Evolutionary conservation across 1,140 invertebrate genomes (phyloP).

Genomic region (Pachyrhynchus sulphureomaculatus): DNA sequence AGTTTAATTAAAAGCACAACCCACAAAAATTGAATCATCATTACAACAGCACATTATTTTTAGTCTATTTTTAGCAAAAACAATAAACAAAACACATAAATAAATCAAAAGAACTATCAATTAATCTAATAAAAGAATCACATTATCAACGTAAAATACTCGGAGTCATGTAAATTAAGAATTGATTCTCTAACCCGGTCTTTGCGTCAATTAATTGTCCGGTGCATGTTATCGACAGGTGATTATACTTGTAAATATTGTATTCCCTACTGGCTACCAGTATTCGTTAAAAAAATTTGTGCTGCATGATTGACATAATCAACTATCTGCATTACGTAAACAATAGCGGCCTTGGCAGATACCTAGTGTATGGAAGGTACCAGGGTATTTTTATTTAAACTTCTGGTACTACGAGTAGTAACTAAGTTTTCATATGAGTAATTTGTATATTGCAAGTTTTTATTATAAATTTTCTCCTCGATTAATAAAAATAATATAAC

Average conservation of each 20-base stretch:
- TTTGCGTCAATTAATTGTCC: not conserved
- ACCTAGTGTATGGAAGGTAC: not conserved
- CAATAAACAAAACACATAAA: not conserved
- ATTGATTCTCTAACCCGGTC: not conserved
- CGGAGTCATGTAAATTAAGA: no score
- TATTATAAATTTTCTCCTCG: no score
- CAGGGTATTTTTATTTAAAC: no score
- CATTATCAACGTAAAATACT: no score
- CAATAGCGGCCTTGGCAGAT: conserved; percentile 17
- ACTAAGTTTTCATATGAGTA: no score
- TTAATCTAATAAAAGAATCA: no score
- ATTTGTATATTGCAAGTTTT: no score
- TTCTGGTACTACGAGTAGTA: no score
- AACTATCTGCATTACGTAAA: conserved; percentile 24
- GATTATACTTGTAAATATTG: not conserved
- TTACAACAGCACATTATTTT: conserved; percentile 8
- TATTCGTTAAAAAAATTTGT: conserved; percentile 18
- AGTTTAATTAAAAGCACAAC: conserved; percentile 13
- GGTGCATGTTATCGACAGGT: not conserved
- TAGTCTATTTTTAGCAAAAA: not conserved
- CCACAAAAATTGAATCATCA: conserved; percentile 13
- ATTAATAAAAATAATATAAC: no score
- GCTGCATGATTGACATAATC: conserved; percentile 27
- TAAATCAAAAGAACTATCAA: not conserved
- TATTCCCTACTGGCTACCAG: conserved; percentile 6